Base-by-base conservation (phyloP, 2,113 vertebrate genomes). In the Microtus oregoni region DNA sequence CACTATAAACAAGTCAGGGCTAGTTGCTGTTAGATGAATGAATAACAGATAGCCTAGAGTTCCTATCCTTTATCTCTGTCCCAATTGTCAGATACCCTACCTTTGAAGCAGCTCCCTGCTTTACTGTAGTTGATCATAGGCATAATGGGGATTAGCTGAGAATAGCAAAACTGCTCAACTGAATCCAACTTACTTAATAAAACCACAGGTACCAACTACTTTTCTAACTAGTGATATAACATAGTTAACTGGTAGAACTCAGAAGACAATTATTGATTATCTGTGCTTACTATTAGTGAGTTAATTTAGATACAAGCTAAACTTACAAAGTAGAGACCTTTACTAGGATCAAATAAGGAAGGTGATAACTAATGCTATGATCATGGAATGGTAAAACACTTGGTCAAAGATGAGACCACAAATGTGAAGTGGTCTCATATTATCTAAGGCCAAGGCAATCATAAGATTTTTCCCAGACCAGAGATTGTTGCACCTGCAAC, bases 201-300 rank as follows among this genome's bases (percentile, higher is more conserved):
- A 89, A 28, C 73, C 58, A 65, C 32, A 95, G 73, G 41, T 94
- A 86, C 24, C 65, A 86, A 93, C 78, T 77, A 95, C 26, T 87
- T 35, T 72, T 94, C 83, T 81, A 95, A 95, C 30, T 92, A 65
- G 58, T 44, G 91, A 89, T 58, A 91, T 3, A 92, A 70, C 85
- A 94, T 26, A 88, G 58, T 77, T 91, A 89, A 65, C 35, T 89
- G 86, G 83, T 0, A 92, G 47, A 95, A 94, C 79, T 92, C 72
- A 83, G 41, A 95, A 86, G 30, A 8, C 26, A 50, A 44, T 91
- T 95, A 96, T 94, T 82, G 73, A 89, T 93, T 73, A 96, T 90
- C 86, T 83, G 8, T 28, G 94, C 68, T 41, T 86, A 86, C 73
- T 89, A 87, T 6, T 78, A 86, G 28, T 90, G 41, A 77, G 87